Evolutionary conservation across 2,888 invertebrate species (phyloP), one percentile per base, ranked within the genome.

Genomic region (Timema podura): DNA sequence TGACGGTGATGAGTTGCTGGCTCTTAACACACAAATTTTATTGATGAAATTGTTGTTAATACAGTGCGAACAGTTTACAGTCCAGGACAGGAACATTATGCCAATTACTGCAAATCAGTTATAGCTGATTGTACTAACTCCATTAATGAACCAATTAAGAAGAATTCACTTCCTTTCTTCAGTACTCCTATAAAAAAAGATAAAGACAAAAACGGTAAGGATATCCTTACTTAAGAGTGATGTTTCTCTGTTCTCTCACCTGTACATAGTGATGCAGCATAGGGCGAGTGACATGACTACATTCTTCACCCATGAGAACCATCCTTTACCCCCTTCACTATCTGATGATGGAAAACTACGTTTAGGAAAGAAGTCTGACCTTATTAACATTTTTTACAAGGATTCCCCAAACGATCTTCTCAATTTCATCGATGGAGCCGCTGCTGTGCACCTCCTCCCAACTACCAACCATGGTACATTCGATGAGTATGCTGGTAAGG

Each of bases 91-190:
- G 48, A 51, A 49, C 68, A 64, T 3, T 59, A 65, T 48, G 47
- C 68, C 16, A 64, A 48, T 57, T 72, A 67, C 67, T 64, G 67
- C 59, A 59, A 48, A 5, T 49, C 7, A 46, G 57, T 44, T 46
- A 54, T 68, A 45, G 47, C 47, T 49, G 30, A 44, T 2, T 13
- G 10, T 8, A 7, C 45, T 13, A 44, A 11, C 30, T 59, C 5
- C 6, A 59, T 68, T 45, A 47, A 54, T 16, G 59, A 59, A n/a
- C 54, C 59, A 57, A 7, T 45, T 6, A 68, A 68, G 45, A 68
- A 54, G 13, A 68, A 68, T 15, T 49, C 44, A 15, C 16, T 46
- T n/a, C 57, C 8, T 5, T 54, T 68, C 6, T 13, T 54, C 45
- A 68, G 47, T 5, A 11, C 59, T 68, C 54, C 68, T 59, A 51